Evolutionary conservation across 1,140 invertebrate genomes (phyloP).

Genomic region (Macrosteles quadrilineatus): DNA sequence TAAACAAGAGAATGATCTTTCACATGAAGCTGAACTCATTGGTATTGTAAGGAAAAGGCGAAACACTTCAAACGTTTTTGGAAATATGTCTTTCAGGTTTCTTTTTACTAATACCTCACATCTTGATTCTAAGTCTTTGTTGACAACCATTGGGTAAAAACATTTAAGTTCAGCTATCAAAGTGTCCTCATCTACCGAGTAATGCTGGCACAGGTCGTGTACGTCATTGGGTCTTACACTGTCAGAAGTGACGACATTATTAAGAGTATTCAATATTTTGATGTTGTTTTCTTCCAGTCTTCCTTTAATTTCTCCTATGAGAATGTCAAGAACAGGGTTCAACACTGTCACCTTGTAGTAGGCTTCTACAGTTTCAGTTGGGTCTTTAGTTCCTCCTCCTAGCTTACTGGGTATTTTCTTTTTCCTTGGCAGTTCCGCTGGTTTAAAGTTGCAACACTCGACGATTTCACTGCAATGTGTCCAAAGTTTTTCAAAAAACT

Average conservation of each 20-base stretch:
- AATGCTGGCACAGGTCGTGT: not conserved
- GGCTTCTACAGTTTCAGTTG: not conserved
- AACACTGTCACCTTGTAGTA: not conserved
- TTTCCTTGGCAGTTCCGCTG: not conserved
- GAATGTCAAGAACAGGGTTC: not conserved
- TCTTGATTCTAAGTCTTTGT: not conserved
- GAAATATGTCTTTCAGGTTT: not conserved
- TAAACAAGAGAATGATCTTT: conserved; percentile 8
- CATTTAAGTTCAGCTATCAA: not conserved
- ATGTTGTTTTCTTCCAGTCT: not conserved
- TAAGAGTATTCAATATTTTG: not conserved
- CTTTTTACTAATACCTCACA: not conserved
- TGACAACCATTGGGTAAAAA: not conserved
- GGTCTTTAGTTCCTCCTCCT: not conserved
- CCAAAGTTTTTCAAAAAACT: not conserved
- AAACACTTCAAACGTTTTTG: not conserved
- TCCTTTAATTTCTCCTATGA: too few species aligned
- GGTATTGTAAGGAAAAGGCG: not conserved
- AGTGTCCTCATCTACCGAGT: not conserved
- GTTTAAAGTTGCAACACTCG: not conserved
- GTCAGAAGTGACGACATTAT: not conserved
- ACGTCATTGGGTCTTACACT: not conserved
- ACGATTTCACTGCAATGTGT: not conserved
- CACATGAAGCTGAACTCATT: not conserved
- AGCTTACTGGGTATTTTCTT: too few species aligned